phyloP scores from a whole-genome alignment of 2,797 vertebrate genomes.

The Crocidura indochinensis region DNA sequence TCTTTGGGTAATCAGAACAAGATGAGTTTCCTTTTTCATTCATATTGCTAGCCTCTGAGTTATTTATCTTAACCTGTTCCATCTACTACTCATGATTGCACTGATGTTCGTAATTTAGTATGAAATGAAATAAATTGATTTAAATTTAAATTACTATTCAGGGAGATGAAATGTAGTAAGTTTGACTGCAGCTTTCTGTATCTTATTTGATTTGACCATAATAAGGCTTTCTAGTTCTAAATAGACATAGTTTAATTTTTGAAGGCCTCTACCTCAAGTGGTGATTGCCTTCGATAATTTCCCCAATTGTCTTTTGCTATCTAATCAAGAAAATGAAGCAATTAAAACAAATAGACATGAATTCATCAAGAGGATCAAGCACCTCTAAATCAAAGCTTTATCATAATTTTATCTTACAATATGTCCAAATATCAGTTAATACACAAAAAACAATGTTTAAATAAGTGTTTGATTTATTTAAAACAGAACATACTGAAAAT shows the following conservation, averaged over 20 bases:
- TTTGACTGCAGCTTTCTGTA: conserved; percentile 46
- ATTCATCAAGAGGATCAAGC: conserved; percentile 41
- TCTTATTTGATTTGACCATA: conserved; percentile 66
- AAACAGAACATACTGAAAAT: conserved; percentile 47
- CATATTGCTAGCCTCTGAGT: conserved; percentile 52
- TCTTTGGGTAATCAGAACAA: conserved; percentile 56
- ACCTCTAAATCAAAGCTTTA: conserved; percentile 40
- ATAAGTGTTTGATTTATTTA: conserved; percentile 50
- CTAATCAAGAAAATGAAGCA: conserved; percentile 58
- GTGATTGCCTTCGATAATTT: conserved; percentile 70
- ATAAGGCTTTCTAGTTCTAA: conserved; percentile 50
- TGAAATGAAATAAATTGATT: conserved; percentile 71
- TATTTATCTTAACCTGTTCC: conserved; percentile 54
- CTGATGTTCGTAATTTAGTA: conserved; percentile 55
- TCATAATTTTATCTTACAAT: conserved; percentile 50
- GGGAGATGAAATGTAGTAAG: conserved; percentile 43
- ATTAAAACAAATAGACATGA: conserved; percentile 53
- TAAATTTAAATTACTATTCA: conserved; percentile 71
- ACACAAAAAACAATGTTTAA: conserved; percentile 2
- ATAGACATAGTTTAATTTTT: conserved; percentile 62
- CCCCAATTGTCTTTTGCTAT: conserved; percentile 64
- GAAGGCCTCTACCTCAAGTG: conserved; percentile 51
- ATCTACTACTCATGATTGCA: conserved; percentile 61
- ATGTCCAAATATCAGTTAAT: conserved; percentile 1
- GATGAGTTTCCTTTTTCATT: conserved; percentile 40